These are phyloP conservation scores for Fregetta grallaria DNA, from an alignment of 2,113 vertebrate species.

Conservation along the genomic window DNA sequence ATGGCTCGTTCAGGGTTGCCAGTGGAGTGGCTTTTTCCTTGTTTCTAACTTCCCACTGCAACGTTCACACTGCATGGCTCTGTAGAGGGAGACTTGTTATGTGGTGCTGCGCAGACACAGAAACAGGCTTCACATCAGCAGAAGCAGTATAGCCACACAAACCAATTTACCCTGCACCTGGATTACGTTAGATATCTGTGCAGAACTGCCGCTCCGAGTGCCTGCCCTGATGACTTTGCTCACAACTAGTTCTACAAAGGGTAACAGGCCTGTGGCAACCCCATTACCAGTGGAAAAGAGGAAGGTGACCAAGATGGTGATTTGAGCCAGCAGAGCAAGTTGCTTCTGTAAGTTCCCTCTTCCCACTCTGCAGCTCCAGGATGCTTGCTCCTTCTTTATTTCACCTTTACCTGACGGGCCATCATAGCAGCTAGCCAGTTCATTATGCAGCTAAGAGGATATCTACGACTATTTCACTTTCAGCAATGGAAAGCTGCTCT, in stretches of 20 bases:
- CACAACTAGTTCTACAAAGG: neutral
- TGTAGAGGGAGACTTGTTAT: neutral
- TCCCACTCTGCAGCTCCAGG: neutral
- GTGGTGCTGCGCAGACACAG: neutral
- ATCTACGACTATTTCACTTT: neutral
- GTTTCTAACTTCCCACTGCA: neutral
- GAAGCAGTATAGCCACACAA: neutral
- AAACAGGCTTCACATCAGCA: neutral
- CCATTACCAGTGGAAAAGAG: neutral
- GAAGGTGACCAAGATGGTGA: neutral
- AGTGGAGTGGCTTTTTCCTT: neutral
- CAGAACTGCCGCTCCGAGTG: rapidly evolving
- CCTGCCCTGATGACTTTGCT: neutral
- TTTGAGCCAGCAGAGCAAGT: neutral
- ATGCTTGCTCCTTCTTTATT: neutral
- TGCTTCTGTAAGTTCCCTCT: neutral
- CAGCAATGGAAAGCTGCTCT: neutral
- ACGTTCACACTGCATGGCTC: neutral
- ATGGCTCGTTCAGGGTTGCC: neutral
- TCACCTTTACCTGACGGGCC: neutral
- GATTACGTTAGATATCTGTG: rapidly evolving
- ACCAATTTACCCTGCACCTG: neutral
- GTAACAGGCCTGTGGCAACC: neutral
- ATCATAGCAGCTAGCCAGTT: neutral
- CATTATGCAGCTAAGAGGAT: neutral